Percentiles rank a stretch among this genome's conserved stretches.
Conservation (phyloP, 2,113 vertebrate genomes). For the Nannobrachium achirus region DNA sequence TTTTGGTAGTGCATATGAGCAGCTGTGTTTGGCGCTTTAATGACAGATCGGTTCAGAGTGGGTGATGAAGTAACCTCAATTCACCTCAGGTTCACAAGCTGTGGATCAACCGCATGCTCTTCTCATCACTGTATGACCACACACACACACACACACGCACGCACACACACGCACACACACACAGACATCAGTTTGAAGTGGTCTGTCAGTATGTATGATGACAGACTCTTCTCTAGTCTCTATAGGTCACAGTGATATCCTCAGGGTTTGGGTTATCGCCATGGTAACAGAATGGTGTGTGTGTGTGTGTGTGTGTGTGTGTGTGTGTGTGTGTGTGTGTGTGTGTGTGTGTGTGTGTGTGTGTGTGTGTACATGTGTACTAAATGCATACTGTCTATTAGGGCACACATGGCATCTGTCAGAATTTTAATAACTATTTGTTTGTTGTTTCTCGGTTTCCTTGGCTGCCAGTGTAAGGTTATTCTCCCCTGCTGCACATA, state of each 20-base stretch:
- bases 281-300: constrained; percentile 1
- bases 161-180: neutral
- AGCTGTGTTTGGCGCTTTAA: constrained; percentile 40
- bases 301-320: constrained; percentile 18
- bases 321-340: constrained; percentile 19
- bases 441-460: constrained; percentile 48
- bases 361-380: neutral
- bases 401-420: constrained; percentile 27
- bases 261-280: constrained; percentile 41
- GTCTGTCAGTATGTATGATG: constrained; percentile 8
- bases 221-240: constrained; percentile 14
- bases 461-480: constrained; percentile 14
- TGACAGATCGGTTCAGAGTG: constrained; percentile 35
- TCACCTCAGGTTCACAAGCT: constrained; percentile 6
- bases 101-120: constrained; percentile 15
- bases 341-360: constrained; percentile 23
- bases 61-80: constrained; percentile 11
- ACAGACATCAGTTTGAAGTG: constrained; percentile 25
- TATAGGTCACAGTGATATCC: constrained; percentile 17
- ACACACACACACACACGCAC: constrained; percentile 5
- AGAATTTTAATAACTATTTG: constrained; percentile 37
- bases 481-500: constrained; percentile 3
- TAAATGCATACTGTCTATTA: constrained; percentile 29
- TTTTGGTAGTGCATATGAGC: neutral
- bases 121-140: neutral